Conservation (phyloP, 2,797 vertebrate species). For the Rachycentron canadum region DNA sequence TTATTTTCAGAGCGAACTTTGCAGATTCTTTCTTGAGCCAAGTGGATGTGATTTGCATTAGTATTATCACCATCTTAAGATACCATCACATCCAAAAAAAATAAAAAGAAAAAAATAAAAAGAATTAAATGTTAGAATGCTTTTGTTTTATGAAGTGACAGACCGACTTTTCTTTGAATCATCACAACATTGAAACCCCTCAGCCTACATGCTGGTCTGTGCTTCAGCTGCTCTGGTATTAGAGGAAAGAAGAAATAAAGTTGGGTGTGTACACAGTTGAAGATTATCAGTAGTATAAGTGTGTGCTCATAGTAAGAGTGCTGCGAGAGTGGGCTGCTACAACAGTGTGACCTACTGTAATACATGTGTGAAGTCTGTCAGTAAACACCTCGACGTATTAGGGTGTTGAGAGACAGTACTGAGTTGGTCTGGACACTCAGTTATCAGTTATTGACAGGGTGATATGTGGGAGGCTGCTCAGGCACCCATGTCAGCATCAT, state of each 20-base stretch:
- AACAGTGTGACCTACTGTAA: conserved; percentile 56
- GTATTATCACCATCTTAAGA: not conserved
- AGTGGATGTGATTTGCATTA: too few species aligned
- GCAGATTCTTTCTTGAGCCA: too few species aligned
- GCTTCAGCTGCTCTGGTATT: not conserved
- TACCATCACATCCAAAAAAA: not conserved
- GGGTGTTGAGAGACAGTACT: conserved; percentile 65
- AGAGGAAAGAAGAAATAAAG: conserved; percentile 5
- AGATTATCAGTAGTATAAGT: conserved; percentile 60
- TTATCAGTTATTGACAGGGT: conserved; percentile 49
- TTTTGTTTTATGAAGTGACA: not conserved
- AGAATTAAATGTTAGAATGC: not conserved
- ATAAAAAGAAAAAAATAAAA: not conserved
- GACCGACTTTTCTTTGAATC: not conserved
- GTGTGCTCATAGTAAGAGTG: conserved; percentile 48
- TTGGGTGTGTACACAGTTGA: conserved; percentile 9
- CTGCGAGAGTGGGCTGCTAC: conserved; percentile 40
- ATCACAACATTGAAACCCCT: not conserved
- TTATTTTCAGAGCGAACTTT: too few species aligned
- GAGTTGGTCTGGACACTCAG: conserved; percentile 37
- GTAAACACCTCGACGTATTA: conserved; percentile 74
- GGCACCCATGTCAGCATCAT: conserved; percentile 32
- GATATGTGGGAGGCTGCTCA: conserved; percentile 53
- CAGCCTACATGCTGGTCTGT: not conserved
- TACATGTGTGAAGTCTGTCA: conserved; percentile 73